Evolutionary conservation across 1,140 invertebrate species (phyloP).

Genomic region (Diuraphis noxia): DNA sequence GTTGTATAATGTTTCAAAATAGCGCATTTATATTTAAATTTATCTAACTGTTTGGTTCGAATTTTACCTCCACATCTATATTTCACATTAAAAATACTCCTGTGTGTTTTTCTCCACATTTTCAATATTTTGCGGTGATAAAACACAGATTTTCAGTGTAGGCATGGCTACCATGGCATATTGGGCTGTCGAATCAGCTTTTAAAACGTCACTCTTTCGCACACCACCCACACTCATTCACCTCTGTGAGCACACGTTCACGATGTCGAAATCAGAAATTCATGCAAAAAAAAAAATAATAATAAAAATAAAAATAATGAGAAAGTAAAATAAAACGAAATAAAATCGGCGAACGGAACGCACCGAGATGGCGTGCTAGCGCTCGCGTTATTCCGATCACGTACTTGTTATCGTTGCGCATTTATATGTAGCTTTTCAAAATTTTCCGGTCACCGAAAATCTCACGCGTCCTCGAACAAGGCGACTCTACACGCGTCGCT

Average conservation of each 20-base stretch:
- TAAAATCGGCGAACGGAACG: neutral
- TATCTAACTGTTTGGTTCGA: neutral
- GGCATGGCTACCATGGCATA: too few species aligned
- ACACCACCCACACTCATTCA: neutral
- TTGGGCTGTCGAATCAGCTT: neutral
- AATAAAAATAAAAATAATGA: neutral
- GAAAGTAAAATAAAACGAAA: neutral
- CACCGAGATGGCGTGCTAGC: neutral
- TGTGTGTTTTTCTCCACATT: neutral
- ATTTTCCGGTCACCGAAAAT: slow-evolving; percentile 49
- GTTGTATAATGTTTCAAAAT: neutral
- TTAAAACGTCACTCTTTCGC: neutral
- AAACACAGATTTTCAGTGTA: neutral
- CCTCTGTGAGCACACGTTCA: neutral
- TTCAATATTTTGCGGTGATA: neutral
- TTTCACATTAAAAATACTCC: too few species aligned
- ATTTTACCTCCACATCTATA: too few species aligned
- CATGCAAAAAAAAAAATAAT: neutral
- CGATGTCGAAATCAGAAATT: neutral
- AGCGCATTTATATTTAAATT: neutral
- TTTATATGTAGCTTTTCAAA: slow-evolving; percentile 47
- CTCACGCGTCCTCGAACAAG: slow-evolving; percentile 37
- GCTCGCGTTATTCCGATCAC: slow-evolving; percentile 34
- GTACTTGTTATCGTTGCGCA: slow-evolving; percentile 39
- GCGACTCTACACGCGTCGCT: neutral